A percentile compares a stretch with the other conserved stretches of the same genome.
Evolutionary conservation across 2,113 vertebrate species (phyloP).

Genomic region (Oriolus oriolus): DNA sequence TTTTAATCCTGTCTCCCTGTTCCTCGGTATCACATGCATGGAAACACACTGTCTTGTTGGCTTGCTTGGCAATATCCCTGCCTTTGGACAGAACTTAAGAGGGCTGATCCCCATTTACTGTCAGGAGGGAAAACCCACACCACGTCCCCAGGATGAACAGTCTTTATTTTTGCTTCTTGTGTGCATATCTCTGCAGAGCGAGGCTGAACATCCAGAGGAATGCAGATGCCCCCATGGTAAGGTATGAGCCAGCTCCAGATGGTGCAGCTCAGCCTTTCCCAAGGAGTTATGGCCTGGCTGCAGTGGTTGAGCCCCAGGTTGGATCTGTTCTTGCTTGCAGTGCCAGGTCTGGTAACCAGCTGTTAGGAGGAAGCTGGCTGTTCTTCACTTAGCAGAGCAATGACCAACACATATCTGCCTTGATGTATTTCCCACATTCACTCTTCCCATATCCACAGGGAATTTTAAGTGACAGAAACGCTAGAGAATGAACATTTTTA

Average conservation of each 20-base stretch:
- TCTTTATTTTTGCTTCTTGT: not conserved
- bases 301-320: not conserved
- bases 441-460: not conserved
- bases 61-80: not conserved
- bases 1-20: not conserved
- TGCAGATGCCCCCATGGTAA: not conserved
- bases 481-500: not conserved
- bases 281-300: not conserved
- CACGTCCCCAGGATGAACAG: not conserved
- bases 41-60: not conserved
- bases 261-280: not conserved
- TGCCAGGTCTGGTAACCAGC: not conserved
- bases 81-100: not conserved
- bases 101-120: not conserved
- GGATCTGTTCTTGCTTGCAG: not conserved
- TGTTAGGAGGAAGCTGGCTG: not conserved
- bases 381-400: not conserved
- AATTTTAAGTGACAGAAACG: not conserved
- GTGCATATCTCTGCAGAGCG: accelerated
- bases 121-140: not conserved
- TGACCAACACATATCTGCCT: accelerated
- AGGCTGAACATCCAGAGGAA: not conserved
- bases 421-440: not conserved
- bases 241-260: not conserved
- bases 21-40: not conserved